Evolutionary conservation across 1,140 invertebrate genomes (phyloP).

Genomic region (Panagrolaimus sp.): DNA sequence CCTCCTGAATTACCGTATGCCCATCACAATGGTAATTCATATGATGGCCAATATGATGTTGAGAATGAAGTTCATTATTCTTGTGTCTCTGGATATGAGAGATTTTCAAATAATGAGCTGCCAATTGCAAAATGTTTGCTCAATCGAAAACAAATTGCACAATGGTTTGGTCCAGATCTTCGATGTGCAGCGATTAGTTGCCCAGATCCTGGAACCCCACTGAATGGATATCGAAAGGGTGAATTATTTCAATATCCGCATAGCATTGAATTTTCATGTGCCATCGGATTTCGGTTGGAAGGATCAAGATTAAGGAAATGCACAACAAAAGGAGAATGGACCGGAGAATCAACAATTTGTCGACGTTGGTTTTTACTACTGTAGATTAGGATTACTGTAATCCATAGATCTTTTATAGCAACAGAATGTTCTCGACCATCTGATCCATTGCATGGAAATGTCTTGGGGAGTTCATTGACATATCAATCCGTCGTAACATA

Average conservation of each 20-base stretch:
- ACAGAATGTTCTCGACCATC: constrained; percentile 53
- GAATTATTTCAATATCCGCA: constrained; percentile 84
- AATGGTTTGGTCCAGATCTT: constrained; percentile 88
- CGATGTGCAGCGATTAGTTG: constrained; percentile 71
- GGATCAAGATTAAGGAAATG: constrained; percentile 59
- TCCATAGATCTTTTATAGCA: constrained; percentile 36
- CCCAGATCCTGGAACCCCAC: constrained; percentile 72
- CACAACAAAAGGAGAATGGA: constrained; percentile 60
- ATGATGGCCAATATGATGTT: constrained; percentile 62
- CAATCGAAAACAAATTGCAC: constrained; percentile 72
- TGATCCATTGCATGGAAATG: constrained; percentile 65
- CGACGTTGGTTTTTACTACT: constrained; percentile 51
- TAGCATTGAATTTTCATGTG: constrained; percentile 62
- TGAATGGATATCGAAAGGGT: constrained; percentile 82
- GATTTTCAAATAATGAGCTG: constrained; percentile 52
- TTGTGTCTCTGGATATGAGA: constrained; percentile 78
- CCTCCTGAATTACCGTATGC: constrained; percentile 82
- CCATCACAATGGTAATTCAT: constrained; percentile 72
- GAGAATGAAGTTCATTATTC: constrained; percentile 76
- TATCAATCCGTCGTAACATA: constrained; percentile 75
- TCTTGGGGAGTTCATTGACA: constrained; percentile 81
- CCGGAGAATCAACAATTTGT: constrained; percentile 58
- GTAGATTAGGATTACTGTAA: constrained; percentile 22
- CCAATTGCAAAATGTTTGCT: constrained; percentile 81
- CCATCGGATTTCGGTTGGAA: constrained; percentile 59